phyloP scores from a whole-genome alignment of 1,140 invertebrate genomes.

The Steinernema khuongi region DNA sequence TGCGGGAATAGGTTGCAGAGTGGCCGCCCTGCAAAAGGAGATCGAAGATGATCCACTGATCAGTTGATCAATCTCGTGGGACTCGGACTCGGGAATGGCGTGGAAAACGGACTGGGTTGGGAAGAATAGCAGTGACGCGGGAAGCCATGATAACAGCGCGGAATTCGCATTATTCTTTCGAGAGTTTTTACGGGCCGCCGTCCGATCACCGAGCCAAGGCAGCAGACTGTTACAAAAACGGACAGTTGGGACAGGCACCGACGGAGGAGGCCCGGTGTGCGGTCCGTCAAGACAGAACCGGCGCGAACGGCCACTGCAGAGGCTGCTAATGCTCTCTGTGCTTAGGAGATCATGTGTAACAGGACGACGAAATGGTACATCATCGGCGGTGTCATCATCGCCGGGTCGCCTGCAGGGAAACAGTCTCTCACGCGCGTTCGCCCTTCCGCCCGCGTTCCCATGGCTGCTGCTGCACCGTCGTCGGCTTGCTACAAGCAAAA shows the following conservation, averaged over 20 bases:
- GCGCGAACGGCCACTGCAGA: too few relatives aligned
- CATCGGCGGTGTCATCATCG: slow-evolving; percentile 1
- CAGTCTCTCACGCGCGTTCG: not conserved
- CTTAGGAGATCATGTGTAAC: not conserved
- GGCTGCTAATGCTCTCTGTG: not conserved
- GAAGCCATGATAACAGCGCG: not conserved
- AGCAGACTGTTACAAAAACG: not conserved
- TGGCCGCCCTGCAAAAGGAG: too few relatives aligned
- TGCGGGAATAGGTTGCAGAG: not conserved
- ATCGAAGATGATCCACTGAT: too few relatives aligned
- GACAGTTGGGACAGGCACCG: too few relatives aligned
- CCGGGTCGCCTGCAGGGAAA: not conserved
- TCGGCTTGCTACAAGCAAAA: not conserved
- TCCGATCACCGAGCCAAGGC: not conserved
- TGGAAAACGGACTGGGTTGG: not conserved
- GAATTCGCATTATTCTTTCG: not conserved
- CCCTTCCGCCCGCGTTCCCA: not conserved
- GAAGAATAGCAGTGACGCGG: not conserved
- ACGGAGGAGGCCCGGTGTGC: too few relatives aligned
- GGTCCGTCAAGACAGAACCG: too few relatives aligned
- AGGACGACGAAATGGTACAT: slow-evolving; percentile 12
- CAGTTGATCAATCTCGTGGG: too few relatives aligned
- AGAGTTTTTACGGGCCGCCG: not conserved
- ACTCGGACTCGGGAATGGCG: too few relatives aligned
- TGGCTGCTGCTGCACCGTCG: too few relatives aligned